Percentiles rank a stretch among this genome's conserved stretches.
Conservation (phyloP, 2,888 invertebrate species). For the Polymixis lichenea region DNA sequence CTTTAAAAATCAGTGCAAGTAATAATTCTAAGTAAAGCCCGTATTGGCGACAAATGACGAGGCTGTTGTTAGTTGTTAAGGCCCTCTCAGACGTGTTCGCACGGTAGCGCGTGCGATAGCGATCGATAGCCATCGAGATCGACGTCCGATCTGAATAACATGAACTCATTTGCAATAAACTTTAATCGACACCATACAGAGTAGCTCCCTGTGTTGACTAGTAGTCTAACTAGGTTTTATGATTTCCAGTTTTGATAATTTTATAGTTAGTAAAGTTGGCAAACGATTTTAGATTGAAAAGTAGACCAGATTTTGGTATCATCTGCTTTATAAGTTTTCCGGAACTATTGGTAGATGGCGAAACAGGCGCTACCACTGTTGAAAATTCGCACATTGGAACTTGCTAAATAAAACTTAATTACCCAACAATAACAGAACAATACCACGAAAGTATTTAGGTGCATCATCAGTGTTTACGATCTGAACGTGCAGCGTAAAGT, state of each 20-base stretch:
- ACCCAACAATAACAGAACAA: conserved; percentile 43
- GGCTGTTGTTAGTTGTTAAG: conserved; percentile 27
- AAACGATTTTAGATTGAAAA: background rate
- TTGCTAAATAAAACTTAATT: conserved; percentile 6
- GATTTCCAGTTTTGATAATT: background rate
- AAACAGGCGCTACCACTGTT: no score
- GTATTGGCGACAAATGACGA: conserved; percentile 53
- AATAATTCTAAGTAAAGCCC: conserved; percentile 41
- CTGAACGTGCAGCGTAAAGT: conserved; percentile 61
- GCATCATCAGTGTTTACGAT: conserved; percentile 56
- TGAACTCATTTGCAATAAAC: conserved; percentile 40
- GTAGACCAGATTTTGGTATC: background rate
- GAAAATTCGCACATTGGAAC: background rate
- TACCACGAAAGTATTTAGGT: conserved; percentile 41
- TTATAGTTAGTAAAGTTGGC: background rate
- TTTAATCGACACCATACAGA: conserved; percentile 18
- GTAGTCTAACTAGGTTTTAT: background rate
- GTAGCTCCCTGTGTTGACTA: conserved; percentile 5
- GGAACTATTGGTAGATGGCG: background rate
- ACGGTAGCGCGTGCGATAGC: conserved; percentile 47
- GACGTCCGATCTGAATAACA: conserved; percentile 27
- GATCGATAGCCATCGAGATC: conserved; percentile 24
- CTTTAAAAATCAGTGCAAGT: background rate
- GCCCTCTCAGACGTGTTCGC: conserved; percentile 35
- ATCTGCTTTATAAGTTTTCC: no score